Base-by-base conservation (phyloP, 2,113 vertebrate species). In the Capra hircus region DNA sequence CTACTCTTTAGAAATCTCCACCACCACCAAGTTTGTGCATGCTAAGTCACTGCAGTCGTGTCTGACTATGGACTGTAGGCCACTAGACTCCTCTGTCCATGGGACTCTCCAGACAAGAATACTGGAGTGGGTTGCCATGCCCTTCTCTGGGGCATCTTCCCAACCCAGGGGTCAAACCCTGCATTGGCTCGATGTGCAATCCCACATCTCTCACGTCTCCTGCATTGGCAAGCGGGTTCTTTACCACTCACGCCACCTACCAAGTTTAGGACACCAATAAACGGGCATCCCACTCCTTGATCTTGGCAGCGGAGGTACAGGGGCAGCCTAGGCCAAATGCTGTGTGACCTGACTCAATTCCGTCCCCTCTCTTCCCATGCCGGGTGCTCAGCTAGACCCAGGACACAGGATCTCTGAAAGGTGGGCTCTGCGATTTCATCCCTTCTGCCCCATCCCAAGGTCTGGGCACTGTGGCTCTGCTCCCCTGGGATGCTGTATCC, bases 181-280 rank as follows among this genome's bases (percentile, higher is more conserved):
- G 30, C 7, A 17, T 8, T n/a, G 30, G 30, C 17, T 64, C 3
- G 15, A n/a, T 0, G 16, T 67, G 16, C 33, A 67, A 4, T n/a
- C 33, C 67, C 67, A 13, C n/a, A 40, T 77, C 71, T 77, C 71
- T 43, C 12, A 77, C 0, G 0, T 27, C 40, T 77, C 71, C 23
- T 77, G 71, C 40, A 43, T 43, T 43, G 36, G 36, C 40, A 77
- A 25, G 40, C 0, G 6, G 23, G 71, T 25, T 77, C 36, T 77
- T 77, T 43, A 43, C 40, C 71, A 77, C 23, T 77, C 1, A 0
- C 0, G 2, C 40, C 23, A 77, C 40, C 14, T 28, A 9, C 48
- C 28, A 11, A 27, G 6, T 17, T 50, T 36, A 3, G 28, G 23
- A 6, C 1, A 2, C 28, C 55, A 7, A 8, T 17, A 55, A 74